phyloP scores from a whole-genome alignment of 2,113 vertebrate genomes.

The Macaca nemestrina region DNA sequence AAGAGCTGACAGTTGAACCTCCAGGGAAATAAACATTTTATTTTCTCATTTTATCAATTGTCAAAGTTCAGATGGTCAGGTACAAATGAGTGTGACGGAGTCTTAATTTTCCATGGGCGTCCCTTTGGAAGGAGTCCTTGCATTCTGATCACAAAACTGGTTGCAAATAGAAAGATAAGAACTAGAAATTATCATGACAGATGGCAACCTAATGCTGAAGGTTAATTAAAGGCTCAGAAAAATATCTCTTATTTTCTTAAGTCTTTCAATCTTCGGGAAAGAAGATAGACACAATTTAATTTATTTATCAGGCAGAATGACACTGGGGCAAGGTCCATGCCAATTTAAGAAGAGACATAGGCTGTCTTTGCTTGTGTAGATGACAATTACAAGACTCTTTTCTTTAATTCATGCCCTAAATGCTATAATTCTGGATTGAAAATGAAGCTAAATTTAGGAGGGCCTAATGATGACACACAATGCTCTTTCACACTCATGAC shows the following conservation, averaged over 20 bases:
- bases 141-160: not conserved
- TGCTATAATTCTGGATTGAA: conserved; percentile 54
- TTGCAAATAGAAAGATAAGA: not conserved
- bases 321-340: not conserved
- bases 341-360: conserved; percentile 20
- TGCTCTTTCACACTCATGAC: not conserved
- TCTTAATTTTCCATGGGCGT: not conserved
- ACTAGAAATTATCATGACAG: not conserved
- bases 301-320: not conserved
- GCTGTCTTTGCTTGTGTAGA: not conserved
- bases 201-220: not conserved
- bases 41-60: not conserved
- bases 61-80: not conserved
- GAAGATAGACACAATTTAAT: not conserved
- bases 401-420: not conserved
- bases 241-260: conserved; percentile 8
- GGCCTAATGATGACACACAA: conserved; percentile 14
- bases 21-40: not conserved
- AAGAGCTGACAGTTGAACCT: not conserved
- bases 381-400: not conserved
- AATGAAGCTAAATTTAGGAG: conserved; percentile 22
- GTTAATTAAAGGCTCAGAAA: conserved; percentile 32
- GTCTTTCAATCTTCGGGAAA: conserved; percentile 45
- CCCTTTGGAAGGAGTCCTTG: not conserved
- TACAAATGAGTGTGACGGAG: not conserved